Evolutionary conservation across 2,888 invertebrate species (phyloP).

Genomic region (Protonemura montana): DNA sequence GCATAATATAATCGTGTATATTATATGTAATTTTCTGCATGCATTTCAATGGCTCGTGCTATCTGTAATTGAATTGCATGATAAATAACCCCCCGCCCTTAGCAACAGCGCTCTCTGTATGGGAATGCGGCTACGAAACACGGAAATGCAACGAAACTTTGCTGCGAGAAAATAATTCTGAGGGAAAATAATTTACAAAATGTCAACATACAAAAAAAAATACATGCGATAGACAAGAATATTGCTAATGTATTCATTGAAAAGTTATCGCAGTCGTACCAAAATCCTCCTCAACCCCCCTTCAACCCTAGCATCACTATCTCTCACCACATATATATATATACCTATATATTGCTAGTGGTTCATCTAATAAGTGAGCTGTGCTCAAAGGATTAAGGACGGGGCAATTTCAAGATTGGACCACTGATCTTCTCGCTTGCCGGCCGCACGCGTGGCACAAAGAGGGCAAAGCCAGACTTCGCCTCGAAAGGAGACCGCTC

Average conservation of each 20-base stretch:
- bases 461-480: constrained; percentile 18
- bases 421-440: background rate
- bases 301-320: background rate
- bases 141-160: background rate
- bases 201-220: background rate
- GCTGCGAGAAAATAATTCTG: background rate
- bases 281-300: background rate
- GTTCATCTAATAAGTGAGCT: constrained; percentile 9
- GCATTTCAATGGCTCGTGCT: background rate
- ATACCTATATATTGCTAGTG: background rate
- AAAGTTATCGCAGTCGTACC: background rate
- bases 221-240: background rate
- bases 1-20: too few relatives aligned
- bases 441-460: background rate
- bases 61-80: background rate
- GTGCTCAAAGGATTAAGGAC: constrained; percentile 26
- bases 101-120: background rate
- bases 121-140: background rate
- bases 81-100: background rate
- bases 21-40: background rate
- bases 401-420: constrained; percentile 38
- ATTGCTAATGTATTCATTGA: background rate
- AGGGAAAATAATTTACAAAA: background rate
- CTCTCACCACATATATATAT: background rate
- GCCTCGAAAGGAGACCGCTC: constrained; percentile 3